phyloP scores from a whole-genome alignment of 2,888 invertebrate species.

The Amphipoea oculea region DNA sequence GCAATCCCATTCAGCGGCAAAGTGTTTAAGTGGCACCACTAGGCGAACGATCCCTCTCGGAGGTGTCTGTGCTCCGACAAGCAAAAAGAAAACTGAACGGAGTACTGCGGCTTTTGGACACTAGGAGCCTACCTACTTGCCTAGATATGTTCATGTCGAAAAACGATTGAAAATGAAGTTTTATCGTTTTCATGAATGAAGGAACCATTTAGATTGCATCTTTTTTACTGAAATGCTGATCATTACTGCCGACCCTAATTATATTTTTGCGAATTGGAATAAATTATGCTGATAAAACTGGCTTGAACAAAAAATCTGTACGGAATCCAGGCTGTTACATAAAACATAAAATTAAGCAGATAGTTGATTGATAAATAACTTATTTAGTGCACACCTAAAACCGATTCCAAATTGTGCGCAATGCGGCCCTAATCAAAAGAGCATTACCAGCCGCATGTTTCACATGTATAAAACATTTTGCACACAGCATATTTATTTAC shows the following conservation, averaged over 20 bases:
- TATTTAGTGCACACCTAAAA: conserved; percentile 44
- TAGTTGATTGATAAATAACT: conserved; percentile 45
- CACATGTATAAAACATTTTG: conserved; percentile 52
- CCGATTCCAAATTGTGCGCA: conserved; percentile 55
- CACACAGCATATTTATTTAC: conserved; percentile 45
- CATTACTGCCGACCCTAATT: conserved; percentile 3
- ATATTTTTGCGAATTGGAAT: background rate
- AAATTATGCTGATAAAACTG: background rate
- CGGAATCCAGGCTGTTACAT: background rate
- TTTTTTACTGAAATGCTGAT: conserved; percentile 16
- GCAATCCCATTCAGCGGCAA: conserved; percentile 72
- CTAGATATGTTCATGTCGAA: background rate
- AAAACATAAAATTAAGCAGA: conserved; percentile 24
- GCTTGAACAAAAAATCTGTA: conserved; percentile 1
- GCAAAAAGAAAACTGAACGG: conserved; percentile 33
- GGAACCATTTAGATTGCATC: background rate
- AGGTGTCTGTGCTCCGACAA: conserved; percentile 24
- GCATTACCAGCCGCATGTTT: conserved; percentile 41
- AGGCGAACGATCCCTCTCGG: conserved; percentile 50
- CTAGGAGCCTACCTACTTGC: background rate
- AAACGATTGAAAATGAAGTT: conserved; percentile 1
- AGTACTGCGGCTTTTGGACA: conserved; percentile 14
- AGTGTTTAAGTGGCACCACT: conserved; percentile 76
- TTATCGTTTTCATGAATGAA: conserved; percentile 23
- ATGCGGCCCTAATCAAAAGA: conserved; percentile 56